phyloP scores from a whole-genome alignment of 2,888 invertebrate species.

The Coelogynopora nodosa region DNA sequence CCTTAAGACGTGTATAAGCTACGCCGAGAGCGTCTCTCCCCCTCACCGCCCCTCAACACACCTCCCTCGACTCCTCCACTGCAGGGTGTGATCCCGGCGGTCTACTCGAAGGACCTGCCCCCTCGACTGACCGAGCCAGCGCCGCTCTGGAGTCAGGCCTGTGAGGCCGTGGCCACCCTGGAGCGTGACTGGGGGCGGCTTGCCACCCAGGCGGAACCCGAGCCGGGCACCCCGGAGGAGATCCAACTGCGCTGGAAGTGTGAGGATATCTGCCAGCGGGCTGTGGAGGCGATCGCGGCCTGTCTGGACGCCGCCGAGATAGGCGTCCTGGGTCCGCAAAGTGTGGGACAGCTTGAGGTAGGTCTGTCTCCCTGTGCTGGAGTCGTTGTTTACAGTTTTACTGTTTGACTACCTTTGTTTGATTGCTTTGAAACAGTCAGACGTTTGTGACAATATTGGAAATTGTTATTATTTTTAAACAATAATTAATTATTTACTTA shows the following conservation, averaged over 20 bases:
- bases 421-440: no score
- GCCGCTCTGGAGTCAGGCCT: background rate
- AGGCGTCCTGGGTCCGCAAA: background rate
- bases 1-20: no score
- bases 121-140: background rate
- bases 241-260: background rate
- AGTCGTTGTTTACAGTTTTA: no score
- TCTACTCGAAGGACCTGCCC: background rate
- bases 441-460: no score
- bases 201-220: background rate
- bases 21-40: no score
- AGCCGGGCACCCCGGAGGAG: background rate
- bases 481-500: no score
- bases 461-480: no score
- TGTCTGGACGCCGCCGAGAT: background rate
- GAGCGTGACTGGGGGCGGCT: background rate
- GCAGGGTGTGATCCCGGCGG: background rate
- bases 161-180: background rate
- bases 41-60: no score
- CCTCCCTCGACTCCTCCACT: no score
- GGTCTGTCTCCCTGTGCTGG: no score
- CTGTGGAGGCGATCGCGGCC: background rate
- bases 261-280: background rate
- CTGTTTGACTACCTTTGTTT: no score
- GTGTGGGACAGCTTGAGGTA: no score